Base-by-base conservation (phyloP, 2,797 vertebrate genomes). In the Crenichthys baileyi region DNA sequence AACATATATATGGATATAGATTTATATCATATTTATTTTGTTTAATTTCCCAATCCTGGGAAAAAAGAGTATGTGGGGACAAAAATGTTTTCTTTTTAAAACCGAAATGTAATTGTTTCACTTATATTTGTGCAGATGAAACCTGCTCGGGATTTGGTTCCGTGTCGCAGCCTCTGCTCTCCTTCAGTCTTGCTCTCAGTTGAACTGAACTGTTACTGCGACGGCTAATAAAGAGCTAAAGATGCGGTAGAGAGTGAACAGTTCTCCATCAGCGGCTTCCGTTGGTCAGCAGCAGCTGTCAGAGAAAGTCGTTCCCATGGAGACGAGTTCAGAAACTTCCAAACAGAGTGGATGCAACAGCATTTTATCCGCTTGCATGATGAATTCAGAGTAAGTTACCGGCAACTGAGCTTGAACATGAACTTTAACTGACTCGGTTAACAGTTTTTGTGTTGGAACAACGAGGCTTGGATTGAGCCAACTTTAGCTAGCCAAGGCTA, bases 311-410 rank as follows among this genome's bases (percentile, higher is more conserved):
- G 88, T 95, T 88, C 81, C 92, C 82, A 85, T 84, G 83, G 91
- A 72, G 83, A 94, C 93, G 68, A 26, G 5, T 22, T 22, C 70
- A 51, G 48, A 70, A 48, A 75, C 72, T 79, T 76, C 75, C 79
- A 90, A 92, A 94, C 93, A 90, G 7, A 78, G 46, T 39, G 48
- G 1, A 20, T 1, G 0, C 26, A 53, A 71, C 41, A 44, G 65
- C 31, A 68, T 79, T 48, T 51, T 36, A 51, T 75, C 67, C 31
- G 15, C 70, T 29, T 46, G 39, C 7, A 76, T 60, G 39, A 90
- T 91, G 87, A 18, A 4, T 75, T 75, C 82, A 75, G 70, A 89
- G 92, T 94, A 89, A 91, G 92, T 91, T 16, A 8, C 29, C 50
- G 3, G 22, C 3, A 6, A 0, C 5, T 15, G 0, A 18, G 12